These are phyloP conservation scores for Lophius piscatorius DNA, from an alignment of 2,113 vertebrate species.

Conservation along the genomic window DNA sequence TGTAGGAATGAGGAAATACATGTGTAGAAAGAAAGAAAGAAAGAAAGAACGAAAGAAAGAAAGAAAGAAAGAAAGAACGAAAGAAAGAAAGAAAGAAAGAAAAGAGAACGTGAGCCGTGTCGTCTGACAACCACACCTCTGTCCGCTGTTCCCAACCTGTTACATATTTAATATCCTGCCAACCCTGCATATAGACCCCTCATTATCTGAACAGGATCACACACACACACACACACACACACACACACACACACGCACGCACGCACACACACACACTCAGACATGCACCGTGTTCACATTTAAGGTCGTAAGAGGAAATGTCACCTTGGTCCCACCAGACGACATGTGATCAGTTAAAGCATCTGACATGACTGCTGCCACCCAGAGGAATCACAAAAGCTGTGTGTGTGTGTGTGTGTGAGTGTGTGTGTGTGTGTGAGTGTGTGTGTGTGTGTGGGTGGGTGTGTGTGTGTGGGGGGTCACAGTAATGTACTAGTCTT, in stretches of 20 bases:
- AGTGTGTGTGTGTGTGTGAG: constrained; percentile 8
- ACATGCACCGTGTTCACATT: constrained; percentile 47
- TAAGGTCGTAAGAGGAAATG: constrained; percentile 69
- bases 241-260: constrained; percentile 27
- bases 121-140: constrained; percentile 65
- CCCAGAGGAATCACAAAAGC: constrained; percentile 45
- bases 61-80: not conserved
- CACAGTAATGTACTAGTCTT: not conserved
- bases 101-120: too few species aligned
- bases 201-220: constrained; percentile 61
- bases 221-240: constrained; percentile 27
- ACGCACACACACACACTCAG: constrained; percentile 11
- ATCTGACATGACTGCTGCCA: constrained; percentile 54
- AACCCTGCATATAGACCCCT: constrained; percentile 76
- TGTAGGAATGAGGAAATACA: too few species aligned
- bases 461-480: not conserved
- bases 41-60: constrained; percentile 1
- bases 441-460: not conserved
- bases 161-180: constrained; percentile 76
- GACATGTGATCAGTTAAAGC: constrained; percentile 68
- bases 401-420: constrained; percentile 15
- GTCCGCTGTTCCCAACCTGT: constrained; percentile 59
- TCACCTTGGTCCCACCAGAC: constrained; percentile 73
- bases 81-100: too few species aligned
- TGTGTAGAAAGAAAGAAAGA: constrained; percentile 11